Conservation (phyloP, 2,888 invertebrate genomes). For the Apomyelois bistriatella region DNA sequence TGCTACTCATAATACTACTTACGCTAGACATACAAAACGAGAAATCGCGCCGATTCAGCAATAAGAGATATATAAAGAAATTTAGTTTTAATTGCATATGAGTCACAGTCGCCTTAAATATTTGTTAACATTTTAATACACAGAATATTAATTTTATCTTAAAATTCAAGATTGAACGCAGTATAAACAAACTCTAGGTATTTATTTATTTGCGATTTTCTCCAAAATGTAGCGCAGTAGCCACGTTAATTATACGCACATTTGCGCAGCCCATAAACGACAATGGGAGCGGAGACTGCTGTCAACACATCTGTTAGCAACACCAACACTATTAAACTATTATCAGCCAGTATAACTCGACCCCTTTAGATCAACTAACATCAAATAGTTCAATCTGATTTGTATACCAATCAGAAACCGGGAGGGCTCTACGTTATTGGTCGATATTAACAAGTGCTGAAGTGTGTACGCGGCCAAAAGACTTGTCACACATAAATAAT, state of each 20-base stretch:
- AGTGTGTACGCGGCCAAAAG: constrained; percentile 32
- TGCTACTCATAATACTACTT: too few species aligned
- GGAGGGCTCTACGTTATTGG: constrained; percentile 31
- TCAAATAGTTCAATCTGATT: neutral
- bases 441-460: constrained; percentile 36
- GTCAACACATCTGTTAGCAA: constrained; percentile 37
- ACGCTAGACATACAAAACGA: too few species aligned
- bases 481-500: constrained; percentile 71
- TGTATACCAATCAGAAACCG: neutral
- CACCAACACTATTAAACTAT: constrained; percentile 20
- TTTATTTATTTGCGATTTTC: neutral
- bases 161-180: too few species aligned
- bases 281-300: constrained; percentile 35
- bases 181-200: too few species aligned
- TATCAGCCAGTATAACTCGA: constrained; percentile 29
- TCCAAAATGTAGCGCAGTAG: neutral
- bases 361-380: constrained; percentile 8
- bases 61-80: too few species aligned
- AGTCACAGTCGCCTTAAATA: too few species aligned
- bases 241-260: constrained; percentile 51
- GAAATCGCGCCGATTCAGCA: too few species aligned
- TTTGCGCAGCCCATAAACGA: constrained; percentile 53
- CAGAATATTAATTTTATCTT: too few species aligned
- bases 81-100: too few species aligned
- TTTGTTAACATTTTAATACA: too few species aligned